phyloP scores from a whole-genome alignment of 2,797 vertebrate genomes.

The Phaenicophaeus curvirostris region DNA sequence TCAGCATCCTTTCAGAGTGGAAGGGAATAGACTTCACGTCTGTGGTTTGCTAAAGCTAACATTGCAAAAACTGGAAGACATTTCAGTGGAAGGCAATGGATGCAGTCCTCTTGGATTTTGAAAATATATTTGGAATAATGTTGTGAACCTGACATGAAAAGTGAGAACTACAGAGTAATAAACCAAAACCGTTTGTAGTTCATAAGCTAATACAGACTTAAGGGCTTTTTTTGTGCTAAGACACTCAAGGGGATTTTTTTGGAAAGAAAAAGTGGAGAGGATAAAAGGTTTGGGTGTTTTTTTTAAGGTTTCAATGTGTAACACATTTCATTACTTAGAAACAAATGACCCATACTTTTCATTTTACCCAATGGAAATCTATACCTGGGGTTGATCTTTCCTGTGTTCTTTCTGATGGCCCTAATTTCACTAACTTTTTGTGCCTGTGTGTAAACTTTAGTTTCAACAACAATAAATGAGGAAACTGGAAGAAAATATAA shows the following conservation, averaged over 20 bases:
- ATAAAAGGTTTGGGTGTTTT: background rate
- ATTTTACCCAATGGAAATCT: background rate
- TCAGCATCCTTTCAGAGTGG: background rate
- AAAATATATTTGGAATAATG: background rate
- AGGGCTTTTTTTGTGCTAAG: background rate
- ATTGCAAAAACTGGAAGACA: rapidly evolving
- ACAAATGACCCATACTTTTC: background rate
- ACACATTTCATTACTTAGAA: background rate
- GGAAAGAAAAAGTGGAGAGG: background rate
- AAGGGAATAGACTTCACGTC: background rate
- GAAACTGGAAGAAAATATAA: background rate
- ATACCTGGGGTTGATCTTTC: background rate
- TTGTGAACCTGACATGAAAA: background rate
- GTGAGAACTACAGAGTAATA: background rate
- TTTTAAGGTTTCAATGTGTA: background rate
- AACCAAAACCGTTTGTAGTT: background rate
- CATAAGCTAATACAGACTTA: background rate
- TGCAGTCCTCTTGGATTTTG: background rate
- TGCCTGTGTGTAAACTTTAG: background rate
- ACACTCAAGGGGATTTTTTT: background rate
- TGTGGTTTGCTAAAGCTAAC: background rate
- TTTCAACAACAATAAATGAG: background rate
- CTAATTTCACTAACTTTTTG: background rate
- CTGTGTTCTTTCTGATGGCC: background rate
- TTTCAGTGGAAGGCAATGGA: background rate